phyloP scores from a whole-genome alignment of 53 echinoderm and acorn worm genomes.

The Crossaster papposus region DNA sequence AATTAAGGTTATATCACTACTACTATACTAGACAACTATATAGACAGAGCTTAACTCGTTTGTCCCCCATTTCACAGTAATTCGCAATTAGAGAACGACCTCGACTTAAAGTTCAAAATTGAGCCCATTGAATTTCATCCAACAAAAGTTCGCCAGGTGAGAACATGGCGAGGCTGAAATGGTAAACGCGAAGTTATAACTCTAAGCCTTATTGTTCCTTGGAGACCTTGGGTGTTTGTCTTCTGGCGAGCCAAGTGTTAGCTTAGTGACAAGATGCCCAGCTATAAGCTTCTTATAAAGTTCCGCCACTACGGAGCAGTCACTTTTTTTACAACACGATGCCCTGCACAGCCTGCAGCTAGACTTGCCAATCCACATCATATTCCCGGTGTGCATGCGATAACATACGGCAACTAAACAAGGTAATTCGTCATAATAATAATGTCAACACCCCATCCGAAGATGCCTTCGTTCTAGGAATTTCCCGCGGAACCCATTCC shows the following conservation, averaged over 20 bases:
- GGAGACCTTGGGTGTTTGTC: not conserved
- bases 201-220: not conserved
- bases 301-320: not conserved
- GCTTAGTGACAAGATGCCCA: constrained; percentile 18
- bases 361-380: constrained; percentile 38
- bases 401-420: not conserved
- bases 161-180: too few relatives aligned
- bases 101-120: not conserved
- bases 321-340: constrained; percentile 18
- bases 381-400: not conserved
- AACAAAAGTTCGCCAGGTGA: not conserved
- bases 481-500: not conserved
- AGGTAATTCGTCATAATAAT: not conserved
- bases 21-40: not conserved
- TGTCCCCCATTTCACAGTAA: not conserved
- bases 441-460: not conserved
- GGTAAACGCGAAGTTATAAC: not conserved
- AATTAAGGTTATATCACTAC: too few relatives aligned
- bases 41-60: not conserved
- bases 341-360: constrained; percentile 33
- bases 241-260: not conserved
- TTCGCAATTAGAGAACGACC: not conserved
- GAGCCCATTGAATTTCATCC: not conserved
- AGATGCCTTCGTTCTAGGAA: not conserved
- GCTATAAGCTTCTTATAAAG: constrained; percentile 2